Percentiles rank a stretch among this genome's conserved stretches.
phyloP scores from a whole-genome alignment of 2,888 invertebrate genomes.

The Synanthedon myopaeformis region DNA sequence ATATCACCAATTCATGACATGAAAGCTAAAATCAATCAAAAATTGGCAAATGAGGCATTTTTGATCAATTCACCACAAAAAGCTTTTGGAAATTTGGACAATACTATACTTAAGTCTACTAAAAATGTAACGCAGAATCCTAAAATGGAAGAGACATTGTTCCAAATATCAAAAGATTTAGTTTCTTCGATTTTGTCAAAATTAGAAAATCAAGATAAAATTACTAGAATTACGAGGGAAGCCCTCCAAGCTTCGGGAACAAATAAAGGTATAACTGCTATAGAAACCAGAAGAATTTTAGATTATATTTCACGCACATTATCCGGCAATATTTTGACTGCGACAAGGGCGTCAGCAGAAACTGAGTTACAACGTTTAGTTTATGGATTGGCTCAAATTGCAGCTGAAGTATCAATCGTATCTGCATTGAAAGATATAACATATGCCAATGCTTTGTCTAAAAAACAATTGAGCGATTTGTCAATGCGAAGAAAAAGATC shows the following conservation, averaged over 20 bases:
- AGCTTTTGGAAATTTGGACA: constrained; percentile 47
- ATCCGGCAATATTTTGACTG: constrained; percentile 50
- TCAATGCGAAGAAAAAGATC: constrained; percentile 48
- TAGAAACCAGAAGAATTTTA: constrained; percentile 56
- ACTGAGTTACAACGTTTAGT: constrained; percentile 58
- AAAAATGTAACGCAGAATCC: constrained; percentile 56
- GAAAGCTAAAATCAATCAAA: constrained; percentile 32
- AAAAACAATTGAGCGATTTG: constrained; percentile 57
- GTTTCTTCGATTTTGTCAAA: constrained; percentile 56
- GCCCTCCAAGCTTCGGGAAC: constrained; percentile 57
- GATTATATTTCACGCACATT: constrained; percentile 60
- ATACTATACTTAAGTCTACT: constrained; percentile 38
- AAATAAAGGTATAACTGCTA: constrained; percentile 57
- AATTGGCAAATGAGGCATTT: constrained; percentile 25
- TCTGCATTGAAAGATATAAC: constrained; percentile 60
- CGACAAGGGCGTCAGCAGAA: constrained; percentile 57
- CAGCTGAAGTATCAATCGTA: constrained; percentile 58
- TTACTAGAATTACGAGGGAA: constrained; percentile 56
- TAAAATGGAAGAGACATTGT: constrained; percentile 52
- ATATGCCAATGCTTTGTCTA: constrained; percentile 50
- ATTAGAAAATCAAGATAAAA: constrained; percentile 60
- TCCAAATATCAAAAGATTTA: constrained; percentile 54
- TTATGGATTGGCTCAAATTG: constrained; percentile 59
- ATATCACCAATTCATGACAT: constrained; percentile 58
- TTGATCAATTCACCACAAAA: constrained; percentile 42